Conservation (phyloP, 2,888 invertebrate genomes). For the Diabrotica balteata region DNA sequence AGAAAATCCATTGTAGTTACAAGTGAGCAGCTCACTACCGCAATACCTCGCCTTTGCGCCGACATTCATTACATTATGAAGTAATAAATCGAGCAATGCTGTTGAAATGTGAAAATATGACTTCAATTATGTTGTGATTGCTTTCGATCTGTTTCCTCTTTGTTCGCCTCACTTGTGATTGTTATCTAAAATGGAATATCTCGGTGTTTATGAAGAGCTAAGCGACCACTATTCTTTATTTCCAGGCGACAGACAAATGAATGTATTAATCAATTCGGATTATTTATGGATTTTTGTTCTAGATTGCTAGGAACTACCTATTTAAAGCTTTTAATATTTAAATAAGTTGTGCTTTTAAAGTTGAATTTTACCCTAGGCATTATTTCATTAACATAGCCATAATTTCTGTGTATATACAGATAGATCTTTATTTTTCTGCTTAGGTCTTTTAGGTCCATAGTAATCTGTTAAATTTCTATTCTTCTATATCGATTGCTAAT, state of each 20-base stretch:
- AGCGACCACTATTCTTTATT: not conserved
- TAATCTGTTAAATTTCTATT: too few species aligned
- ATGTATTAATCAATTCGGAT: not conserved
- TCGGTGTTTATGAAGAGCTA: constrained; percentile 5
- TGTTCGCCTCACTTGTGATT: constrained; percentile 11
- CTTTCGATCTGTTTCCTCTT: constrained; percentile 31
- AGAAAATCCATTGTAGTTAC: too few species aligned
- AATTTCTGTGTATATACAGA: too few species aligned
- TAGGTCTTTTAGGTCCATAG: too few species aligned
- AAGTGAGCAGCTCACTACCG: too few species aligned
- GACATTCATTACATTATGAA: constrained; percentile 25
- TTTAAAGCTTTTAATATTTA: too few species aligned
- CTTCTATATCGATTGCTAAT: too few species aligned
- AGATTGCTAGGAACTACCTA: too few species aligned
- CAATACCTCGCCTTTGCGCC: not conserved
- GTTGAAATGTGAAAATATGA: constrained; percentile 38
- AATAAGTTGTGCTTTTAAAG: too few species aligned
- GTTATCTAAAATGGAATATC: constrained; percentile 36
- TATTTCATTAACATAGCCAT: too few species aligned
- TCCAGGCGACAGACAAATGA: not conserved
- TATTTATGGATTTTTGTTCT: not conserved
- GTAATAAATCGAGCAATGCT: constrained; percentile 33
- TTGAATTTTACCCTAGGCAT: too few species aligned
- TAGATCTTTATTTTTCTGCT: too few species aligned
- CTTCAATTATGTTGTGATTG: constrained; percentile 37